Percentiles rank a stretch among this genome's conserved stretches.
Conservation (phyloP, 2,888 invertebrate genomes). For the Schizaphis graminum region DNA sequence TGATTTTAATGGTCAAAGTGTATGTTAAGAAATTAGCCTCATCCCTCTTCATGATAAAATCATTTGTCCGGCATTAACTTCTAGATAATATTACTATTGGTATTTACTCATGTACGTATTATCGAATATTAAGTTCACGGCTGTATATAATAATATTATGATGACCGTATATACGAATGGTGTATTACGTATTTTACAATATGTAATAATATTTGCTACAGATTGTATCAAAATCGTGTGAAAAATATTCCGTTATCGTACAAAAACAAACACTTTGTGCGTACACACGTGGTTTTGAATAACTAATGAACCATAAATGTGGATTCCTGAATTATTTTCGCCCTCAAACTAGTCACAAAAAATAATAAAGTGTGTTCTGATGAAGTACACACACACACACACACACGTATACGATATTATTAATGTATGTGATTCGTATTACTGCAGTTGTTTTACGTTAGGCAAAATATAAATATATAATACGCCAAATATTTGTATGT, state of each 20-base stretch:
- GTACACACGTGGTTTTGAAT: background rate
- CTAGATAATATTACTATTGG: background rate
- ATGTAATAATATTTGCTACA: background rate
- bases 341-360: background rate
- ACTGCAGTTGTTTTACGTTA: background rate
- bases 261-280: background rate
- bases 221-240: background rate
- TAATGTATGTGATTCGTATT: constrained; percentile 10
- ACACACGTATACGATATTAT: background rate
- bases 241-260: background rate
- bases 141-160: background rate
- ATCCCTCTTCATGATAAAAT: background rate
- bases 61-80: background rate
- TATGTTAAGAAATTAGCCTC: background rate
- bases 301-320: constrained; percentile 19
- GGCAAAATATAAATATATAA: background rate
- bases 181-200: background rate
- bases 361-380: background rate
- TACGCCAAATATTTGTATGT: constrained; percentile 14
- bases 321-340: constrained; percentile 14
- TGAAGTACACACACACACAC: background rate
- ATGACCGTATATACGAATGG: background rate
- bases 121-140: background rate
- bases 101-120: background rate
- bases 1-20: background rate